phyloP scores from a whole-genome alignment of 37 sponge, comb jelly and placozoan genomes.

The Axinella damicornis region DNA sequence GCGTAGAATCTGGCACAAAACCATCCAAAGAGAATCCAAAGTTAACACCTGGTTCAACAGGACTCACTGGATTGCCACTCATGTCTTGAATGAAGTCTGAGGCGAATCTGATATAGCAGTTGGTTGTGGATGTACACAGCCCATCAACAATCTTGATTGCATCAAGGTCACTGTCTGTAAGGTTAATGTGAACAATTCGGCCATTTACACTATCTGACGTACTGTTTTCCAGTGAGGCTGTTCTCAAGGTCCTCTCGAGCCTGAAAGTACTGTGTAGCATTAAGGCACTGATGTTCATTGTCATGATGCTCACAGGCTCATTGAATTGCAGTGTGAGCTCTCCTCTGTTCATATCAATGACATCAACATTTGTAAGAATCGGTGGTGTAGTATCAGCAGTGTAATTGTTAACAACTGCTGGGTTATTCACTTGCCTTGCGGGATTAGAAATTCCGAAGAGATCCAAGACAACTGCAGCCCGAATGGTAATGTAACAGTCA shows the following conservation, averaged over 20 bases:
- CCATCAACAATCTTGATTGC: conserved; percentile 50
- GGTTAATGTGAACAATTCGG: conserved; percentile 32
- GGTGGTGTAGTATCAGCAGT: conserved; percentile 66
- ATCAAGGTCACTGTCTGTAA: conserved; percentile 61
- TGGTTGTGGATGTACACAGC: conserved; percentile 54
- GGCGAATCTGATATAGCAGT: conserved; percentile 71
- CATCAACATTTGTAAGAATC: conserved; percentile 6
- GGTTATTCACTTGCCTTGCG: conserved; percentile 35
- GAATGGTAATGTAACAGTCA: conserved; percentile 74
- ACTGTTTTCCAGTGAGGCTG: conserved; percentile 41
- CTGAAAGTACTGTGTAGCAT: conserved; percentile 49
- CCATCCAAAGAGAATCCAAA: background rate
- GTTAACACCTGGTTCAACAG: conserved; percentile 21
- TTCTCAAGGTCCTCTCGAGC: background rate
- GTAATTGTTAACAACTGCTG: conserved; percentile 55
- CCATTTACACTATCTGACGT: conserved; percentile 54
- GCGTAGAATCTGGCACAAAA: conserved; percentile 59
- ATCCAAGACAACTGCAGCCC: conserved; percentile 69
- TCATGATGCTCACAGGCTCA: conserved; percentile 71
- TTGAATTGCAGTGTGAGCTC: conserved; percentile 67
- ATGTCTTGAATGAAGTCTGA: conserved; percentile 76
- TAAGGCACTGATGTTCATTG: conserved; percentile 67
- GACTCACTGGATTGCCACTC: conserved; percentile 71
- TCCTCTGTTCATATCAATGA: conserved; percentile 68
- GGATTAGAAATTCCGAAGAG: conserved; percentile 32